phyloP scores from a whole-genome alignment of 2,113 vertebrate genomes.

The Eudyptes chrysolophus region DNA sequence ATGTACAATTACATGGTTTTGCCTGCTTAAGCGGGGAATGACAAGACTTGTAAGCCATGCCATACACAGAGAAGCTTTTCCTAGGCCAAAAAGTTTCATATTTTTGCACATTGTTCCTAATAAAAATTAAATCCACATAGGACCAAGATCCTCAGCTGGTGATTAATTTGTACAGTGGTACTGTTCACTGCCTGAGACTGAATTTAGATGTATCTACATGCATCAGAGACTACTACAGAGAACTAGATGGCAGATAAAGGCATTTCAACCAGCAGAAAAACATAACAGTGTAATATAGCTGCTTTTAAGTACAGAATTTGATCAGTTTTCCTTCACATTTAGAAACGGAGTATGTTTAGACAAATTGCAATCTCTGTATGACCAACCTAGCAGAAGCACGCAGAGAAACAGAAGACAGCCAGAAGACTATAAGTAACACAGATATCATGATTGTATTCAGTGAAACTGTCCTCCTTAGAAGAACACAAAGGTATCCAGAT shows the following conservation, averaged over 20 bases:
- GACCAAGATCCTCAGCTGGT: background rate
- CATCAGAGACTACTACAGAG: background rate
- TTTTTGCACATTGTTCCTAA: background rate
- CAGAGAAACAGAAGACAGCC: background rate
- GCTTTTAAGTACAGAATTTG: background rate
- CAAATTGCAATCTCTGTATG: background rate
- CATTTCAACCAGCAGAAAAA: background rate
- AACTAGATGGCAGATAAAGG: background rate
- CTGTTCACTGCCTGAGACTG: background rate
- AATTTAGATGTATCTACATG: background rate
- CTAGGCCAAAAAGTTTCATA: background rate
- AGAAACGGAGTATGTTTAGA: background rate
- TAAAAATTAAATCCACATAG: background rate
- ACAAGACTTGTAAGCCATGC: background rate
- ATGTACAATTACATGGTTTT: background rate
- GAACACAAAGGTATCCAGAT: background rate
- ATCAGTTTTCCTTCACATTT: background rate
- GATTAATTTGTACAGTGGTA: background rate
- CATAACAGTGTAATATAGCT: background rate
- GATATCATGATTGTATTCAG: background rate
- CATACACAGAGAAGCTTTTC: background rate
- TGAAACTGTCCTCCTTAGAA: background rate
- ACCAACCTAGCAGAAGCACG: rapidly evolving
- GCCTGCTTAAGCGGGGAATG: background rate
- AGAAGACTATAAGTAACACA: background rate